Conservation (phyloP, 2,113 vertebrate species). For the Tetrax tetrax region DNA sequence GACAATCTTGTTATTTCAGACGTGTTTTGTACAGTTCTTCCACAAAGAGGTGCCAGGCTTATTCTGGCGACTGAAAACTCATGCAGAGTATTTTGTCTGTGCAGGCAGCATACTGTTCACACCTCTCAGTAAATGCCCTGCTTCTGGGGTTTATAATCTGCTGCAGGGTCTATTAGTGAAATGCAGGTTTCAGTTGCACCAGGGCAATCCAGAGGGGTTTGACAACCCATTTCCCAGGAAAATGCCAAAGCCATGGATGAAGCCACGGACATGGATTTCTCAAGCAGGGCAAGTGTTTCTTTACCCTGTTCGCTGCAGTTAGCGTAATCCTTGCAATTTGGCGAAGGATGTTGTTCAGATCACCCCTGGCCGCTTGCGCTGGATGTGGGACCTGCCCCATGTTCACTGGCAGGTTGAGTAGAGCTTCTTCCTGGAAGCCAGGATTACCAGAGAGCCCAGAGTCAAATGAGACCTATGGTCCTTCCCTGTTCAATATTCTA, state of each 20-base stretch:
- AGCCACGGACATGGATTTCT: slow-evolving; percentile 6
- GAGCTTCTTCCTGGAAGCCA: neutral
- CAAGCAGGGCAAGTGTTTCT: neutral
- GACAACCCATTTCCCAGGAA: neutral
- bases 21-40: slow-evolving; percentile 41
- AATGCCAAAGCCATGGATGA: neutral
- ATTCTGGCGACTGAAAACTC: neutral
- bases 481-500: neutral
- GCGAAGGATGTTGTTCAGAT: neutral
- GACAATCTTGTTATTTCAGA: slow-evolving; percentile 29
- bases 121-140: neutral
- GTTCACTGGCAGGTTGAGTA: neutral
- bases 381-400: rapidly evolving
- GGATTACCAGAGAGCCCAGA: neutral
- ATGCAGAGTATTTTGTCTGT: neutral
- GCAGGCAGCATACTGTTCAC: neutral
- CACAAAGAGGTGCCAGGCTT: slow-evolving; percentile 32
- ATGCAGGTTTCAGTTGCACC: neutral
- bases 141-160: neutral
- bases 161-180: neutral
- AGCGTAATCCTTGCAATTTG: neutral
- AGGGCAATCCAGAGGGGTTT: neutral
- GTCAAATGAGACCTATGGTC: neutral
- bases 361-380: neutral
- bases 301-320: neutral